Percentiles rank a stretch among this genome's conserved stretches.
Evolutionary conservation across 2,113 vertebrate species (phyloP).

Genomic region (Phainopepla nitens): DNA sequence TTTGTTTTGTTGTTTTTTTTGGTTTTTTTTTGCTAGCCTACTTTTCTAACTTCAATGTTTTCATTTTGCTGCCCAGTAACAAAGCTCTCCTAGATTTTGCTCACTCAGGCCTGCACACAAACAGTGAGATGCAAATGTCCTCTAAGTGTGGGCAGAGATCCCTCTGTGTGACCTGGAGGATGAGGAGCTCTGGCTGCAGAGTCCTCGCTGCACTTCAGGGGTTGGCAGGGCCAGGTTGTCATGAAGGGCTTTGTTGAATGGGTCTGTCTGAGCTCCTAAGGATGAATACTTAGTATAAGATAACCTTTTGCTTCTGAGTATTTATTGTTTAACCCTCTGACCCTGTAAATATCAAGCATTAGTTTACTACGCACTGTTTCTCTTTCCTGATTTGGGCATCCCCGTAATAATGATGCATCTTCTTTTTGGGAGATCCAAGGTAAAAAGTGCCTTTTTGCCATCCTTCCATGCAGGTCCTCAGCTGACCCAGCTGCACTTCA

Average conservation of each 20-base stretch:
- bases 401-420: fast-evolving
- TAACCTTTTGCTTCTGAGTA: background rate
- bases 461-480: background rate
- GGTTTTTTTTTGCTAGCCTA: background rate
- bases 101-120: background rate
- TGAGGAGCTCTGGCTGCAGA: background rate
- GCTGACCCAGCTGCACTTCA: background rate
- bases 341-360: background rate
- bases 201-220: background rate
- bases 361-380: background rate
- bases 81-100: background rate
- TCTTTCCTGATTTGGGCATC: background rate
- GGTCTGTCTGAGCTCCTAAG: background rate
- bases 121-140: background rate
- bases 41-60: background rate
- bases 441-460: background rate
- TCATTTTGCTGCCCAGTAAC: background rate
- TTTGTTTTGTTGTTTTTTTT: too few relatives aligned
- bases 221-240: background rate
- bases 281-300: background rate
- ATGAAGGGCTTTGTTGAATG: background rate
- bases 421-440: background rate
- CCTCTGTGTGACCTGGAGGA: background rate
- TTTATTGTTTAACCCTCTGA: background rate
- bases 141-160: background rate